Evolutionary conservation across 92 coral and sea anemone species (phyloP), one percentile per base, ranked within the genome.

Genomic region (Porites divaricata): DNA sequence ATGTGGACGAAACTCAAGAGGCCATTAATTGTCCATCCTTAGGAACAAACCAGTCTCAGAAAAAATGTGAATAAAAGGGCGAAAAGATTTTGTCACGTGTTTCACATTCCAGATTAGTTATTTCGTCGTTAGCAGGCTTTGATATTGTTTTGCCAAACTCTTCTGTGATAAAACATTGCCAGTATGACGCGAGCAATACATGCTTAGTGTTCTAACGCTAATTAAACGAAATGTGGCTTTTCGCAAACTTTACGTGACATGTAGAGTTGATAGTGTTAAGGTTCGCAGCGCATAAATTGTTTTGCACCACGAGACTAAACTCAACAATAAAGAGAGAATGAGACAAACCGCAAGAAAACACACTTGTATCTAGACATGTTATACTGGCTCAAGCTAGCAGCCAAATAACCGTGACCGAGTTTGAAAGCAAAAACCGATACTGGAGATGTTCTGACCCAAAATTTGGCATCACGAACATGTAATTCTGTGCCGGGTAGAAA

Each of bases 191-290:
- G 23, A 75, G 63, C 51, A 59, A 21, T 9, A 15, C 65, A 2
- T 4, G 59, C 59, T 54, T 2, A 54, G 59, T 54, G 59, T 35
- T 45, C 50, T 45, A 19, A 65, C 19, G 56, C 59, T 54, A 11
- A 54, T 54, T 54, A 11, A 54, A 54, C 54, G 20, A 16, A 9
- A 61, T n/a, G 65, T 61, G 9, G 67, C 25, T 24, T 63, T 35
- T 56, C 56, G 21, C 23, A 74, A 57, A 75, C 67, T n/a, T 80
- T 80, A 68, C 84, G 83, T 80, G 75, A 80, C 35, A 13, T 51
- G 52, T 25, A 13, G 9, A 6, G 22, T 15, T 67, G 75, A 68
- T 25, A 80, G 54, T 50, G 66, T 67, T 68, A 54, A 67, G 84
- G 66, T 53, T 50, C 76, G 28, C 50, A 50, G 68, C 16, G 26